phyloP scores from a whole-genome alignment of 2,113 vertebrate genomes.

The Sturnus vulgaris region DNA sequence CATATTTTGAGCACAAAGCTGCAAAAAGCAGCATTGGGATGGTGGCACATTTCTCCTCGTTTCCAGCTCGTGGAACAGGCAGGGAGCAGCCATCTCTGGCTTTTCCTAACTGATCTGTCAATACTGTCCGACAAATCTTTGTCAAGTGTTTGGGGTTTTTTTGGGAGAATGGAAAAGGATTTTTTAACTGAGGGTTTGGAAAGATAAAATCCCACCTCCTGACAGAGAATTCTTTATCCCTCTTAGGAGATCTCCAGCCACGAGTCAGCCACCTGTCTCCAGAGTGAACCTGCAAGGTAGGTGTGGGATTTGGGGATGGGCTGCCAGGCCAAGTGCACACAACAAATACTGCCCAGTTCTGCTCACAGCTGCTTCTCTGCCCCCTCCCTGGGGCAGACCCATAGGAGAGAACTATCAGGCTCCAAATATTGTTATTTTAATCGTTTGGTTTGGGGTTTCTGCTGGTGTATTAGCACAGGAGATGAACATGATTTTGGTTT shows the following conservation, averaged over 20 bases:
- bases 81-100: neutral
- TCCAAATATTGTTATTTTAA: neutral
- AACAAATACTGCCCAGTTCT: neutral
- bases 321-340: neutral
- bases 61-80: neutral
- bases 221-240: neutral
- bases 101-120: neutral
- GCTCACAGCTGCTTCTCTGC: neutral
- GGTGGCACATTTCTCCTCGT: neutral
- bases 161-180: neutral
- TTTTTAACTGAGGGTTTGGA: neutral
- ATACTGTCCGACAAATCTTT: neutral
- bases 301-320: neutral
- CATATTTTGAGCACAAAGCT: neutral
- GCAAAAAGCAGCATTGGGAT: neutral
- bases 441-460: neutral
- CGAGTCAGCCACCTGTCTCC: conserved; percentile 82
- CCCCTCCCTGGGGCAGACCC: neutral
- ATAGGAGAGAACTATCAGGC: neutral
- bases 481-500: conserved; percentile 4
- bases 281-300: conserved; percentile 90
- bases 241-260: conserved; percentile 87
- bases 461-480: neutral
- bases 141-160: neutral
- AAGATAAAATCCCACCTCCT: neutral